These are phyloP conservation scores for Cheilosia scutellata DNA, from an alignment of 2,888 invertebrate genomes.

Conservation along the genomic window DNA sequence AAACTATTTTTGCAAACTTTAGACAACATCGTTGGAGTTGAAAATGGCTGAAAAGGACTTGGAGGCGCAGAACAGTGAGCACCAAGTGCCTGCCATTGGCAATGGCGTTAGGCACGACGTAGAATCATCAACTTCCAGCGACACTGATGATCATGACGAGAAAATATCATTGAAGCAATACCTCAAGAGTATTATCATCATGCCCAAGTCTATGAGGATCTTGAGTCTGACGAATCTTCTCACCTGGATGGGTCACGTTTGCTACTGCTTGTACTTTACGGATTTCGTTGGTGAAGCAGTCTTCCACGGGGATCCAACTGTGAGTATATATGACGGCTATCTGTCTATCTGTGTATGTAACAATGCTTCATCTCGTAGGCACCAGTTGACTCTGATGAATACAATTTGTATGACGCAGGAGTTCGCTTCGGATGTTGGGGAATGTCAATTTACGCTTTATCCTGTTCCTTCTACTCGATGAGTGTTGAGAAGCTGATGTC, in stretches of 20 bases:
- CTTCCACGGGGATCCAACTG: slow-evolving; percentile 85
- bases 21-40: slow-evolving; percentile 79
- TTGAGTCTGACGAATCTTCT: slow-evolving; percentile 87
- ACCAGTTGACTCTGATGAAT: slow-evolving; percentile 77
- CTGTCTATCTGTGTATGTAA: background rate
- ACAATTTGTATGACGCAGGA: slow-evolving; percentile 82
- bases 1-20: slow-evolving; percentile 1
- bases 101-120: slow-evolving; percentile 10
- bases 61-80: background rate
- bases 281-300: slow-evolving; percentile 88
- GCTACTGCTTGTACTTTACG: slow-evolving; percentile 88
- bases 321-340: slow-evolving; percentile 75
- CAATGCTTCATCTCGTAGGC: slow-evolving; percentile 76
- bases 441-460: slow-evolving; percentile 84
- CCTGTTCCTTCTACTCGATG: slow-evolving; percentile 83
- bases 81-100: background rate
- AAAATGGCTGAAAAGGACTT: slow-evolving; percentile 77
- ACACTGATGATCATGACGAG: slow-evolving; percentile 71
- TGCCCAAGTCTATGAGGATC: slow-evolving; percentile 86
- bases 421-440: slow-evolving; percentile 84
- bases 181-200: slow-evolving; percentile 86
- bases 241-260: slow-evolving; percentile 89
- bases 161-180: slow-evolving; percentile 81
- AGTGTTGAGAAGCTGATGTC: slow-evolving; percentile 83
- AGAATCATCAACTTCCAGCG: slow-evolving; percentile 27